A percentile compares a stretch with the other conserved stretches of the same genome.
Evolutionary conservation across 2,113 vertebrate species (phyloP).

Genomic region (Chaenocephalus aceratus): DNA sequence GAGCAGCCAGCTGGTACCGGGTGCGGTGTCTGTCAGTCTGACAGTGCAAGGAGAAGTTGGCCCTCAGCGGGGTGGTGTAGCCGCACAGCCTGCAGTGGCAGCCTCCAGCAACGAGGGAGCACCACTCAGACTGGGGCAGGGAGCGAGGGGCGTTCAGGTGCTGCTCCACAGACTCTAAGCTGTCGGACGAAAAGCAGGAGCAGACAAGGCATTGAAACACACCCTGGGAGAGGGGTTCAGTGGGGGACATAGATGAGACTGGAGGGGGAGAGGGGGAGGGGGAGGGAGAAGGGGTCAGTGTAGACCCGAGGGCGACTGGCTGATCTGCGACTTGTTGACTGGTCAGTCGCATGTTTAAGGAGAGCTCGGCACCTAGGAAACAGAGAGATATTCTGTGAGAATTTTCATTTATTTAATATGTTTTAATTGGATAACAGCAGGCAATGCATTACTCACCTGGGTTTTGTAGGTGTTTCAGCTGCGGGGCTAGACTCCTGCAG

Average conservation of each 20-base stretch:
- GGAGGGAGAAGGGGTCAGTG: slow-evolving; percentile 85
- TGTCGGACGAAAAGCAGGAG: slow-evolving; percentile 95
- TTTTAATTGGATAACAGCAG: background rate
- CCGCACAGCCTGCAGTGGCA: slow-evolving; percentile 97
- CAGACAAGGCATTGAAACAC: slow-evolving; percentile 98
- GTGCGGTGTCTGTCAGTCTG: slow-evolving; percentile 89
- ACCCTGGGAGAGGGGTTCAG: slow-evolving; percentile 90
- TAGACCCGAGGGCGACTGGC: slow-evolving; percentile 92
- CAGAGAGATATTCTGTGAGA: slow-evolving; percentile 3
- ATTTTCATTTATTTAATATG: background rate
- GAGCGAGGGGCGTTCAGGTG: slow-evolving; percentile 93
- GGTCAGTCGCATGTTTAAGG: slow-evolving; percentile 91
- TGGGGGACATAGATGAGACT: slow-evolving; percentile 81
- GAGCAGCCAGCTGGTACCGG: slow-evolving; percentile 96
- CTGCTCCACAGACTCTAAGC: slow-evolving; percentile 92
- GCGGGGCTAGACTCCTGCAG: slow-evolving; percentile 89
- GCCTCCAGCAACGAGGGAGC: slow-evolving; percentile 92
- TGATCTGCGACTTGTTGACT: slow-evolving; percentile 92
- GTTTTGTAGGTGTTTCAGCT: slow-evolving; percentile 90
- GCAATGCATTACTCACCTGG: slow-evolving; percentile 73
- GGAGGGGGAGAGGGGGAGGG: slow-evolving; percentile 73
- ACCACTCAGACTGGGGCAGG: slow-evolving; percentile 96
- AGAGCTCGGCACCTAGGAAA: slow-evolving; percentile 90
- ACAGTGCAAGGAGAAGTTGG: slow-evolving; percentile 95
- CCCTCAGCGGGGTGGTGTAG: slow-evolving; percentile 97